These are phyloP conservation scores for Tiliacea citrago DNA, from an alignment of 2,888 invertebrate species.

Conservation along the genomic window DNA sequence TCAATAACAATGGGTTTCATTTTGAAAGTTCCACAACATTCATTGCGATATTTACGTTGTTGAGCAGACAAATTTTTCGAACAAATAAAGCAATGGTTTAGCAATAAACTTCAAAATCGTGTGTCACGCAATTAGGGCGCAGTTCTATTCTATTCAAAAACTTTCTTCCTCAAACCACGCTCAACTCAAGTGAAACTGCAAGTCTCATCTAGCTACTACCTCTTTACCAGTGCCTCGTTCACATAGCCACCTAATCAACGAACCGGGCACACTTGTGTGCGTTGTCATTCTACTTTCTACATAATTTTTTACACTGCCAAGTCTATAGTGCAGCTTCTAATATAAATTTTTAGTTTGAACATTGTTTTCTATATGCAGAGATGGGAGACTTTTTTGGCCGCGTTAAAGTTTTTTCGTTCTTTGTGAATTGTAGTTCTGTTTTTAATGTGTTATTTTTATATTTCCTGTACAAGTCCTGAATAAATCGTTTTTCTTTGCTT, in stretches of 20 bases:
- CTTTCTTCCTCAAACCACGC: slow-evolving; percentile 1
- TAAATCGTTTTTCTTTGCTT: neutral
- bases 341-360: slow-evolving; percentile 45
- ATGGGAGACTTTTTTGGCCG: neutral
- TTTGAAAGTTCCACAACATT: too few relatives aligned
- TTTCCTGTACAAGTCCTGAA: neutral
- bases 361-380: slow-evolving; percentile 12
- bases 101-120: too few relatives aligned
- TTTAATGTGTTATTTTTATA: neutral
- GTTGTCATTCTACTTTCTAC: slow-evolving; percentile 89
- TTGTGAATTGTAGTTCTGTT: neutral
- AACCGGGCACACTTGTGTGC: slow-evolving; percentile 74
- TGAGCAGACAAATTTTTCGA: too few relatives aligned
- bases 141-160: neutral
- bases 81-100: too few relatives aligned
- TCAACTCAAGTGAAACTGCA: neutral
- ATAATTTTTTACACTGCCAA: slow-evolving; percentile 82
- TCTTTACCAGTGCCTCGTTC: slow-evolving; percentile 55
- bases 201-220: slow-evolving; percentile 42
- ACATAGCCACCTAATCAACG: slow-evolving; percentile 78
- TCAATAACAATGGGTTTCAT: too few relatives aligned
- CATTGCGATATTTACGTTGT: too few relatives aligned
- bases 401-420: neutral
- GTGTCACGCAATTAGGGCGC: too few relatives aligned
- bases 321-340: slow-evolving; percentile 70